Evolutionary conservation across 2,113 vertebrate species (phyloP).

Genomic region (Phyllopteryx taeniolatus): DNA sequence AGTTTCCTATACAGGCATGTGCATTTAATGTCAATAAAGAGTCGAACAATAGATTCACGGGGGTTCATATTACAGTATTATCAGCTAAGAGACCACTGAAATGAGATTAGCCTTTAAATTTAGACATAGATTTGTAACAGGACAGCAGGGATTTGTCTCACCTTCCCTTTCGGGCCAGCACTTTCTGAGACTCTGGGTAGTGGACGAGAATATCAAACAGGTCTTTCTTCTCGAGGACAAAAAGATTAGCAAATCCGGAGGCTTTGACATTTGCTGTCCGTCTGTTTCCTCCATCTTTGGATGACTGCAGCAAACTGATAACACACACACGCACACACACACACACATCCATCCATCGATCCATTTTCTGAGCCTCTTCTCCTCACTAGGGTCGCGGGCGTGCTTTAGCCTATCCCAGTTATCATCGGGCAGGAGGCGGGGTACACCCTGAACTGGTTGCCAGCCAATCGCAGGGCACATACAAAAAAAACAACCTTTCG

Average conservation of each 20-base stretch:
- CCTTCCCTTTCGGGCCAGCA: slow-evolving; percentile 86
- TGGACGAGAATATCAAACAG: slow-evolving; percentile 86
- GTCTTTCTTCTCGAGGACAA: slow-evolving; percentile 90
- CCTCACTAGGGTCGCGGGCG: no score
- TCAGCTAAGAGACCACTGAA: not conserved
- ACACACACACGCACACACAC: no score
- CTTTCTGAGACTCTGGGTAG: slow-evolving; percentile 90
- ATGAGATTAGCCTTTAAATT: not conserved
- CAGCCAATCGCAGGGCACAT: no score
- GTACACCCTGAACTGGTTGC: no score
- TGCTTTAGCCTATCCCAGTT: no score
- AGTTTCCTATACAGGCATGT: slow-evolving; percentile 73
- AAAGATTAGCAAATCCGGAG: slow-evolving; percentile 90
- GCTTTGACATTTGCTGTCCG: slow-evolving; percentile 87
- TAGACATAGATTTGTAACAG: not conserved
- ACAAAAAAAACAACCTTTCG: no score
- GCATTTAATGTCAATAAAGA: not conserved
- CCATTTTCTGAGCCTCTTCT: no score
- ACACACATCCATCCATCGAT: no score
- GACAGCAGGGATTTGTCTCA: slow-evolving; percentile 10
- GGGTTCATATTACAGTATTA: not conserved
- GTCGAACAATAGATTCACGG: not conserved
- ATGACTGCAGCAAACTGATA: slow-evolving; percentile 82
- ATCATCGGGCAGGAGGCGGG: no score
- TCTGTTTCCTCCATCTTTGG: slow-evolving; percentile 85